Evolutionary conservation across 2,888 invertebrate species (phyloP), one percentile per base, ranked within the genome.

Genomic region (Trypoxylon attenuatum): DNA sequence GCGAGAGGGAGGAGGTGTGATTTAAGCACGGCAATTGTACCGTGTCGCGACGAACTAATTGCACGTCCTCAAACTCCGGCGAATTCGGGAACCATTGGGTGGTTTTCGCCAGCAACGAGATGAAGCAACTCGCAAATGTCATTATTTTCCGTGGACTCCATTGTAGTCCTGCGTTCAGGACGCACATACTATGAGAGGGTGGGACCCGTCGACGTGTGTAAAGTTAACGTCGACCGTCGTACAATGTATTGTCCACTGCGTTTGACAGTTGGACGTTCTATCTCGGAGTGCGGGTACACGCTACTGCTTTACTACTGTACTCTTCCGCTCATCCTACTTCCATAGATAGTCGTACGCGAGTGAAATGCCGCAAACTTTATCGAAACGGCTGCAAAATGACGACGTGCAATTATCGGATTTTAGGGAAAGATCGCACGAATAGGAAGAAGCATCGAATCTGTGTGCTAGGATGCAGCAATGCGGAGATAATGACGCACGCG

Each of bases 231-330:
- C 60, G 38, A 41, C 58, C 33, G 55, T 43, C 46, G 33, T 52
- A 39, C 42, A 38, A 25, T 45, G 63, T 49, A 64, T 67, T 70
- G 46, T 62, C 59, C 49, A 41, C 56, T 70, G 67, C 67, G 60
- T 73, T 73, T 73, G 70, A 67, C 73, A 73, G 63, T 56, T 49
- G 60, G 50, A 58, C 67, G 33, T 25, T 45, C 54, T 60, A 49
- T 52, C 64, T 51, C 60, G 64, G 52, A 55, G 57, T 43, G 33
- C 16, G 52, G 38, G 22, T 33, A 46, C 42, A 15, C 38, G 39
- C 18, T 22, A 47, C 33, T 23, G 51, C 15, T 39, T 27, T 27
- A 45, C 42, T 53, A 33, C 49, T 47, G 39, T 45, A 33, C 27
- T 13, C n/a, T 42, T 19, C 16, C 50, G 29, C 41, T 18, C 19